Conservation (phyloP, 1,140 invertebrate genomes). For the Copidosoma floridanum region DNA sequence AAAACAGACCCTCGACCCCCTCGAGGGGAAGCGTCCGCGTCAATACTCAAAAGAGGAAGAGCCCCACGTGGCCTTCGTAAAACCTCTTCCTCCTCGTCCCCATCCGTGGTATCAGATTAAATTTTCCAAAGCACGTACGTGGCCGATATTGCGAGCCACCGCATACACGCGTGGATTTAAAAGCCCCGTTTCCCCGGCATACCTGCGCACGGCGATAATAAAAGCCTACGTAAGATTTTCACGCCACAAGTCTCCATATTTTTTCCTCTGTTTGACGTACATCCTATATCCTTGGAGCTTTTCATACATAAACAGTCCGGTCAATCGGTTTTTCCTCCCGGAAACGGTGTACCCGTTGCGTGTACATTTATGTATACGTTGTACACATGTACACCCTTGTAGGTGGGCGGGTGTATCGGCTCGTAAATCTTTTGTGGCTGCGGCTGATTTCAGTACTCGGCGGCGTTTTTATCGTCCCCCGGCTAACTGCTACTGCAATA, state of each 20-base stretch:
- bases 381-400: no score
- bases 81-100: no score
- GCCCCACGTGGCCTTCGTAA: no score
- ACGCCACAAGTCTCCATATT: not conserved
- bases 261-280: not conserved
- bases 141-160: no score
- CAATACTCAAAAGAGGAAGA: no score
- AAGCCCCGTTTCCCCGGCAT: no score
- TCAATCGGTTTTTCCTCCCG: no score
- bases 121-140: no score
- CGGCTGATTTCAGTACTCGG: constrained; percentile 15
- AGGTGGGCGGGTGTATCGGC: not conserved
- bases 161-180: no score
- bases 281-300: not conserved
- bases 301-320: not conserved
- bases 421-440: constrained; percentile 21
- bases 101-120: no score
- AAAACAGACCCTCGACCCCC: no score
- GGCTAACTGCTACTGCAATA: not conserved
- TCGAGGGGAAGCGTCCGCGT: no score
- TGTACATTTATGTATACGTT: constrained; percentile 1
- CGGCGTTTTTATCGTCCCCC: not conserved
- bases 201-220: not conserved
- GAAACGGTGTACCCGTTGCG: not conserved
- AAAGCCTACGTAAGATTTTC: constrained; percentile 4